These are phyloP conservation scores for Bos javanicus DNA, from an alignment of 2,113 vertebrate species.

Conservation along the genomic window DNA sequence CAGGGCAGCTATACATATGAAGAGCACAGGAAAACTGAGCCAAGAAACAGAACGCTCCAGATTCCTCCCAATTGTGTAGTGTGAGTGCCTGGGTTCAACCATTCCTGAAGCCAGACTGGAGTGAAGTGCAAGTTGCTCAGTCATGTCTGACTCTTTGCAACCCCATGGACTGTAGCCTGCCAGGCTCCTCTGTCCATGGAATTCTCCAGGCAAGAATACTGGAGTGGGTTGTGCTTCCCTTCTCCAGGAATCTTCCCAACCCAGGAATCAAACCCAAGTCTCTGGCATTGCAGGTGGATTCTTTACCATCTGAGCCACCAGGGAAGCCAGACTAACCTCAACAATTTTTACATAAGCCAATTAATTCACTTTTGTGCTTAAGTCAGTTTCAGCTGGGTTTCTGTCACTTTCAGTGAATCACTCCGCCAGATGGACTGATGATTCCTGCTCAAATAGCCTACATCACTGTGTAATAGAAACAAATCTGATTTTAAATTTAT, in stretches of 20 bases:
- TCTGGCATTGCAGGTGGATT: accelerated
- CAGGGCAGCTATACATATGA: neutral
- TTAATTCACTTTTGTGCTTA: neutral
- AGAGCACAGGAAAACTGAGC: neutral
- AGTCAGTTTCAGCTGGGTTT: neutral
- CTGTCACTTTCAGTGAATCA: neutral
- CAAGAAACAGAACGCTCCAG: neutral
- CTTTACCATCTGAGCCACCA: neutral
- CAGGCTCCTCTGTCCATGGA: neutral
- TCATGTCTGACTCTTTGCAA: neutral
- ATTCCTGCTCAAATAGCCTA: neutral
- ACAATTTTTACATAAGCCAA: neutral
- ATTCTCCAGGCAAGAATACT: neutral
- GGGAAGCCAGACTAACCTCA: neutral
- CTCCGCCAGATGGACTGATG: neutral
- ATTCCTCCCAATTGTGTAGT: neutral
- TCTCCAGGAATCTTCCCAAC: neutral
- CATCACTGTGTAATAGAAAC: neutral
- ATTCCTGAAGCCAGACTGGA: neutral
- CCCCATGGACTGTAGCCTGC: neutral
- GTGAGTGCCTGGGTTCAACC: neutral
- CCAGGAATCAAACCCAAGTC: neutral
- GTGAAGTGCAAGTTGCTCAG: neutral
- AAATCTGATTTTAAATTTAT: neutral
- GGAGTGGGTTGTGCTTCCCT: neutral